Evolutionary conservation across 2,797 vertebrate genomes (phyloP).

Genomic region (Gymnothorax reevesii): DNA sequence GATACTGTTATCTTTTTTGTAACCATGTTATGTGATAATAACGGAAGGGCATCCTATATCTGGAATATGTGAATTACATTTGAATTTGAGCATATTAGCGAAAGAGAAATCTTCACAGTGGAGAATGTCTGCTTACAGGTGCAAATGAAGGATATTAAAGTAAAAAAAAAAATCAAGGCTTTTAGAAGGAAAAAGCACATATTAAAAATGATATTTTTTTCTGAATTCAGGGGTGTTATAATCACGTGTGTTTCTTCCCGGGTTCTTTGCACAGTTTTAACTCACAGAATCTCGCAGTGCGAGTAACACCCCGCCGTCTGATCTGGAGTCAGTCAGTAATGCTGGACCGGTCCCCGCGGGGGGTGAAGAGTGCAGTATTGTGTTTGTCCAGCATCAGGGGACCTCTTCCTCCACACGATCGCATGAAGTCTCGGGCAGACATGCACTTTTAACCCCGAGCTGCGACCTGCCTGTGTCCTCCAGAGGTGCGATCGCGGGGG

Average conservation of each 20-base stretch:
- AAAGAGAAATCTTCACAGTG: background rate
- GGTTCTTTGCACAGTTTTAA: background rate
- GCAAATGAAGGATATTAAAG: background rate
- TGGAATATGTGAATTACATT: background rate
- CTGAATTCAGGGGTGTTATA: background rate
- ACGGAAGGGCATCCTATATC: background rate
- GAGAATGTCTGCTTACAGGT: background rate
- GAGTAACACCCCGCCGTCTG: background rate
- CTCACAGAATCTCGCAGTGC: background rate
- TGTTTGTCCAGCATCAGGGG: slow-evolving; percentile 5
- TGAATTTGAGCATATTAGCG: background rate
- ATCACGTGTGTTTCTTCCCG: background rate
- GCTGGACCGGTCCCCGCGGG: background rate
- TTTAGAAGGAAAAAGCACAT: background rate
- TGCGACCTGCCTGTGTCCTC: background rate
- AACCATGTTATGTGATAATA: background rate
- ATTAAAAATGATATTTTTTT: background rate
- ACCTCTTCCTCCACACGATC: background rate
- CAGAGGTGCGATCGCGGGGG: background rate
- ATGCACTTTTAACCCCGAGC: background rate
- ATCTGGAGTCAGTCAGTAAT: background rate
- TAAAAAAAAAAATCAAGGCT: background rate
- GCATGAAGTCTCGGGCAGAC: background rate
- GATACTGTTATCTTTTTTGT: background rate
- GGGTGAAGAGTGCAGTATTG: background rate